phyloP scores from a whole-genome alignment of 2,113 vertebrate species.

The Mesocricetus auratus region DNA sequence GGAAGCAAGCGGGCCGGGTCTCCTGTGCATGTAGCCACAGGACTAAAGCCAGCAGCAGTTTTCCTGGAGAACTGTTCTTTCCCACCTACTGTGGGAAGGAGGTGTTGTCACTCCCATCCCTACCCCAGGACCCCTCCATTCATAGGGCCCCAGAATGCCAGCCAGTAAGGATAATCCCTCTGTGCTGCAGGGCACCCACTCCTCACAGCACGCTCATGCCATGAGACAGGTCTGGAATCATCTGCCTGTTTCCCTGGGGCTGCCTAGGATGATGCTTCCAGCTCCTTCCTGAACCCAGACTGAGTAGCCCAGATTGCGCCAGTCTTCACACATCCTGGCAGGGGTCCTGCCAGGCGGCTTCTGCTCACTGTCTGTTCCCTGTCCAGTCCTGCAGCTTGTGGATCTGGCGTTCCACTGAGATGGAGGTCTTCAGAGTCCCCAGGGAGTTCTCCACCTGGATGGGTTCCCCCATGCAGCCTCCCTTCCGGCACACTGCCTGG shows the following conservation, averaged over 20 bases:
- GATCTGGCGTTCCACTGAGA: constrained; percentile 81
- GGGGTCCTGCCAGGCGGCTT: rapidly evolving
- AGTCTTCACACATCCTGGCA: rapidly evolving
- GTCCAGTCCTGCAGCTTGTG: constrained; percentile 40
- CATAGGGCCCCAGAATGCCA: background rate
- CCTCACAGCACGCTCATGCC: background rate
- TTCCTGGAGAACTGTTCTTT: background rate
- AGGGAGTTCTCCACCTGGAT: constrained; percentile 79
- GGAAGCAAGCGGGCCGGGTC: rapidly evolving
- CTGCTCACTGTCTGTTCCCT: background rate
- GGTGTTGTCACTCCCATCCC: background rate
- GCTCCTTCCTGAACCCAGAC: background rate
- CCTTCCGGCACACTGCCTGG: constrained; percentile 72
- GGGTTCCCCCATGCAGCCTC: constrained; percentile 61
- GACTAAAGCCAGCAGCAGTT: rapidly evolving
- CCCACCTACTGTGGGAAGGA: background rate
- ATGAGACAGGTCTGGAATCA: background rate
- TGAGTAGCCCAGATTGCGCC: rapidly evolving
- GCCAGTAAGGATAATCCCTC: background rate
- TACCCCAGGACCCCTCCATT: background rate
- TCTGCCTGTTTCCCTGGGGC: background rate
- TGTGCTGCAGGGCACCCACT: rapidly evolving
- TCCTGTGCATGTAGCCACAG: rapidly evolving
- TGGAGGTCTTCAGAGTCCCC: constrained; percentile 85
- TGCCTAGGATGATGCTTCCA: background rate